These are phyloP conservation scores for Lycocerus yunnanus DNA, from an alignment of 2,888 invertebrate species.

Conservation along the genomic window DNA sequence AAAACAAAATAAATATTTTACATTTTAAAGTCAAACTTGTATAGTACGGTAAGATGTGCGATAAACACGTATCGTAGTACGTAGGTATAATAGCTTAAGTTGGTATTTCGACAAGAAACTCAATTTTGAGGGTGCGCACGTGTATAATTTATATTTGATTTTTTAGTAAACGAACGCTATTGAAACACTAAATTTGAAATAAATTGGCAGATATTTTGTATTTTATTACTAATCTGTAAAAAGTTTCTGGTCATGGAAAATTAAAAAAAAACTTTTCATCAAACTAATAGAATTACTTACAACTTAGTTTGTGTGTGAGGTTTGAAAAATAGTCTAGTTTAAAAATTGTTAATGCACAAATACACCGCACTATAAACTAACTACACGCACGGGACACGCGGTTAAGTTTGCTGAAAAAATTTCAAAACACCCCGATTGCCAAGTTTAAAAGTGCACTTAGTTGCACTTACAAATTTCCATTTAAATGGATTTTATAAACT, in stretches of 20 bases:
- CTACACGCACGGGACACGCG: neutral
- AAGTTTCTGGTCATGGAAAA: neutral
- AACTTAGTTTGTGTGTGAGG: neutral
- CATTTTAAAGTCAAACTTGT: conserved; percentile 4
- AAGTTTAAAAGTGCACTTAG: conserved; percentile 10
- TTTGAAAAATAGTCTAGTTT: neutral
- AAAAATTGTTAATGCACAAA: neutral
- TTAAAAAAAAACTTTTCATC: neutral
- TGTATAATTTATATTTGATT: conserved; percentile 14
- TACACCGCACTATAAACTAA: neutral
- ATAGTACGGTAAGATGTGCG: conserved; percentile 8
- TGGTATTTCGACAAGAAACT: conserved; percentile 11
- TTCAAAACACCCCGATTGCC: neutral
- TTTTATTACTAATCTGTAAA: neutral
- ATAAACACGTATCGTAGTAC: conserved; percentile 15
- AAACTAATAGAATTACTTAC: neutral
- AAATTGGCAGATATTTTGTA: neutral
- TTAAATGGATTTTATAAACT: conserved; percentile 12
- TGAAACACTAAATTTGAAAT: neutral
- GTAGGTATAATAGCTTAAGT: conserved; percentile 9
- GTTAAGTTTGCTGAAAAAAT: neutral
- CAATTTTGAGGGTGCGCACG: conserved; percentile 6
- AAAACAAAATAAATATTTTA: conserved; percentile 20
- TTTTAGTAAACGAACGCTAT: neutral
- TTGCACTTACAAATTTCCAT: conserved; percentile 13